Conservation (phyloP, 2,888 invertebrate genomes). For the Acronicta leporina region DNA sequence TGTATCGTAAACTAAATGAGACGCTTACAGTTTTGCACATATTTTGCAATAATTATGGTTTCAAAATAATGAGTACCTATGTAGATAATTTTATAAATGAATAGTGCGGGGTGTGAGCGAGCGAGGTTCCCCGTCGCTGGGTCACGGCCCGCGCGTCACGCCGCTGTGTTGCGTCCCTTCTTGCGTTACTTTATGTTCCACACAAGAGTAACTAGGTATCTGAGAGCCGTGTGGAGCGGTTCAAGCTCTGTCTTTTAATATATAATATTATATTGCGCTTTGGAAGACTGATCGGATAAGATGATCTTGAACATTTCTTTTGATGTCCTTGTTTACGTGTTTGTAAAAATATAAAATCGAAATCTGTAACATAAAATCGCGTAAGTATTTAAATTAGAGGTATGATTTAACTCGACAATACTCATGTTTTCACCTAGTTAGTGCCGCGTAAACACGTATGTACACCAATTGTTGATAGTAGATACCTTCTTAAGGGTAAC, state of each 20-base stretch:
- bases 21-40: conserved; percentile 88
- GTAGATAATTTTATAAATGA: conserved; percentile 77
- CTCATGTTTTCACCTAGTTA: conserved; percentile 53
- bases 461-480: conserved; percentile 51
- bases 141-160: conserved; percentile 39
- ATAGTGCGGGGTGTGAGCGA: conserved; percentile 66
- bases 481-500: conserved; percentile 32
- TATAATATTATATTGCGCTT: conserved; percentile 71
- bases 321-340: conserved; percentile 56
- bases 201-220: conserved; percentile 45
- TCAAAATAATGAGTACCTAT: conserved; percentile 74
- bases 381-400: conserved; percentile 52
- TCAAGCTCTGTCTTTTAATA: conserved; percentile 64
- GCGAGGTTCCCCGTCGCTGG: conserved; percentile 76
- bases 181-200: conserved; percentile 45
- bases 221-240: conserved; percentile 64
- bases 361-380: conserved; percentile 51
- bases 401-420: conserved; percentile 60
- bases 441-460: conserved; percentile 46
- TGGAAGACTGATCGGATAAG: conserved; percentile 74
- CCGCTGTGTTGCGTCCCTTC: conserved; percentile 51
- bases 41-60: conserved; percentile 86
- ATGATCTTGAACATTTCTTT: conserved; percentile 60
- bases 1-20: conserved; percentile 85
- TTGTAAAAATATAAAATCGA: conserved; percentile 53